Conservation (phyloP, 2,888 invertebrate species). For the Hedychridium roseum region DNA sequence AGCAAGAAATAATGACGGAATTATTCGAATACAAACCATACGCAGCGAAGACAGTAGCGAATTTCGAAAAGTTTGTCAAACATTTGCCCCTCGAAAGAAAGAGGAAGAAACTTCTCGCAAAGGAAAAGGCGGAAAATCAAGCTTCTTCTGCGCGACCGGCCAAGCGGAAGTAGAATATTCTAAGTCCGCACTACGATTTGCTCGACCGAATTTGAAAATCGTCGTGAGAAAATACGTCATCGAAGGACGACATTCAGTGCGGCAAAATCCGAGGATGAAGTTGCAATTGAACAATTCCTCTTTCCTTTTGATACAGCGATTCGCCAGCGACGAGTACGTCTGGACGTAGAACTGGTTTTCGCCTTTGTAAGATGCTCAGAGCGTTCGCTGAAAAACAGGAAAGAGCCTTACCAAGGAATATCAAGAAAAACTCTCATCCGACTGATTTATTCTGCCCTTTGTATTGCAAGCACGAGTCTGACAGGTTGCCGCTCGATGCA, state of each 20-base stretch:
- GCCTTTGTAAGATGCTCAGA: slow-evolving; percentile 28
- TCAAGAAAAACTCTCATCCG: too few relatives aligned
- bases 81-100: slow-evolving; percentile 38
- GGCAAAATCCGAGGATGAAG: slow-evolving; percentile 17
- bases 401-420: slow-evolving; percentile 13
- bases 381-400: slow-evolving; percentile 28
- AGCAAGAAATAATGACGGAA: slow-evolving; percentile 66
- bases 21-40: slow-evolving; percentile 57
- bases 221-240: slow-evolving; percentile 21
- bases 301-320: slow-evolving; percentile 28
- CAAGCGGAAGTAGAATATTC: not conserved
- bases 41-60: slow-evolving; percentile 23
- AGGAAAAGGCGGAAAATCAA: slow-evolving; percentile 15
- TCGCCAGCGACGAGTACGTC: slow-evolving; percentile 27
- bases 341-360: slow-evolving; percentile 36
- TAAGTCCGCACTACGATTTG: not conserved
- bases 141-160: not conserved
- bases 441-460: too few relatives aligned
- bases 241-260: slow-evolving; percentile 11
- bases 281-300: slow-evolving; percentile 30
- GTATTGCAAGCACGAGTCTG: too few relatives aligned
- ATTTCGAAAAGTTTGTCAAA: slow-evolving; percentile 38
- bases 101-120: slow-evolving; percentile 19
- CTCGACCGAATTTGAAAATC: not conserved
- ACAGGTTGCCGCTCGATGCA: too few relatives aligned